phyloP scores from a whole-genome alignment of 1,140 invertebrate species.

The Palaemon carinicauda region DNA sequence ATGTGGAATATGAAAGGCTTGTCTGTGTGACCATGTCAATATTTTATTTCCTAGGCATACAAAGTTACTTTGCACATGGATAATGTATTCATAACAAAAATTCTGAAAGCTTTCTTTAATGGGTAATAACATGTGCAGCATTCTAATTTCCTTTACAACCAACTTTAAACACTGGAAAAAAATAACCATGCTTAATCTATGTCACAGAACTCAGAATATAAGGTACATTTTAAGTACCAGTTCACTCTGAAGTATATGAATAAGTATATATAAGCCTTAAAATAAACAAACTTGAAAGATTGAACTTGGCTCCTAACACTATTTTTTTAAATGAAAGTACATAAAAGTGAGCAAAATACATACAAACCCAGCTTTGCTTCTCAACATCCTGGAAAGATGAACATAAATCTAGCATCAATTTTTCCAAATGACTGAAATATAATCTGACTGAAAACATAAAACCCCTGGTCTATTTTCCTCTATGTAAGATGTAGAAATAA shows the following conservation, averaged over 20 bases:
- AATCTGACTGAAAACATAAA: no score
- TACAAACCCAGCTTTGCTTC: no score
- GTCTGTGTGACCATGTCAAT: conserved; percentile 13
- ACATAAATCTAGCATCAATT: no score
- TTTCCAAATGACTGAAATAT: no score
- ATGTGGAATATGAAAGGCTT: conserved; percentile 34
- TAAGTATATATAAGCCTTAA: not conserved
- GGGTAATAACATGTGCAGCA: not conserved
- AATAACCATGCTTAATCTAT: not conserved
- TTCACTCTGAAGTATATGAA: not conserved
- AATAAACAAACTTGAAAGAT: not conserved
- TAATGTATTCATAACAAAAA: conserved; percentile 17
- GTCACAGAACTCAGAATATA: not conserved
- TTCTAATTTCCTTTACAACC: not conserved
- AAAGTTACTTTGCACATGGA: conserved; percentile 31
- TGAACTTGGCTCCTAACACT: no score
- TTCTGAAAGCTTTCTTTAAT: not conserved
- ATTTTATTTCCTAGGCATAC: conserved; percentile 41
- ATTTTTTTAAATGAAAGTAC: no score
- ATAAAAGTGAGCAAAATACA: no score
- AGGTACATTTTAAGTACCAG: not conserved
- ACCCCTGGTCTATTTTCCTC: no score
- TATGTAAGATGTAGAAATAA: no score
- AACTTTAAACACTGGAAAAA: not conserved
- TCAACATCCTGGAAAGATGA: no score